Conservation (phyloP, 2,888 invertebrate genomes). For the Phortica okadai region DNA sequence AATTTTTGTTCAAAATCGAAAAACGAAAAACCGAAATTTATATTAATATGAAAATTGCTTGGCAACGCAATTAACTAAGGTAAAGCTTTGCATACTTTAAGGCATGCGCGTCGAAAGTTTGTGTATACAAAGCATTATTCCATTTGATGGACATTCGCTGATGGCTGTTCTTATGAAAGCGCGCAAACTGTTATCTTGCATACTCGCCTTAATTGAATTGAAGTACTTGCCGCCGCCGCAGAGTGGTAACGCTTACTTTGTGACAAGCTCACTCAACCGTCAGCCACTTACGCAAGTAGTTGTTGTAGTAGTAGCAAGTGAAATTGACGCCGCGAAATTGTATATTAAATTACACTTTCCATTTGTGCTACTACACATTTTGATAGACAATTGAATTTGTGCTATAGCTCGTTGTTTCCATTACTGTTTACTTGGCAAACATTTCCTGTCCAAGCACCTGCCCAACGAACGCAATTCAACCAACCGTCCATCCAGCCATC, state of each 20-base stretch:
- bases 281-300: neutral
- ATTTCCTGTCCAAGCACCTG: neutral
- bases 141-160: neutral
- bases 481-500: no score
- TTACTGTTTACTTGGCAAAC: neutral
- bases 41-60: conserved; percentile 8
- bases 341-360: conserved; percentile 49
- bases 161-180: neutral
- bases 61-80: neutral
- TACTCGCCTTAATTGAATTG: neutral
- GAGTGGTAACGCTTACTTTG: neutral
- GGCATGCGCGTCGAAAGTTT: neutral
- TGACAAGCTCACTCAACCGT: neutral
- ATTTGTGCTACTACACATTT: conserved; percentile 38
- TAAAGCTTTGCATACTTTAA: neutral
- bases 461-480: neutral
- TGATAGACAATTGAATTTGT: conserved; percentile 57
- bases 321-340: conserved; percentile 35
- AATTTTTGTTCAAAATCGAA: conserved; percentile 56
- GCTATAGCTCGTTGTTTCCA: conserved; percentile 35
- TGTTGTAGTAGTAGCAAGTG: neutral
- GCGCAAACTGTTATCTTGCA: neutral
- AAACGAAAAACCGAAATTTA: neutral
- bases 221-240: neutral
- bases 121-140: neutral